These are phyloP conservation scores for Phalera bucephala DNA, from an alignment of 2,888 invertebrate species.

Conservation along the genomic window DNA sequence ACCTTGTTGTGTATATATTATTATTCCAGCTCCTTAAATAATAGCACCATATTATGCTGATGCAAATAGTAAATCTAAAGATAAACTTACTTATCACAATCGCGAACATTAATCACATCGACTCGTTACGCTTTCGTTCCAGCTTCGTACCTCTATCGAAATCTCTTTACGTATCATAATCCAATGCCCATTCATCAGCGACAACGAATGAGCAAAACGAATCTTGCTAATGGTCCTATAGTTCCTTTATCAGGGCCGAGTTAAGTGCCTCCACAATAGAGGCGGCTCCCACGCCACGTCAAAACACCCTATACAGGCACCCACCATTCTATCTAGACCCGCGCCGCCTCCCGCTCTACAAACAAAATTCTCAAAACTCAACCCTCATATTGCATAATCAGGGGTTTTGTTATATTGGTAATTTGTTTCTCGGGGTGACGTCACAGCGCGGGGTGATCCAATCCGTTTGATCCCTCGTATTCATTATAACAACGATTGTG, in stretches of 20 bases:
- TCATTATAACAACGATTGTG: constrained; percentile 71
- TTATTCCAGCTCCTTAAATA: too few relatives aligned
- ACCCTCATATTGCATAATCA: constrained; percentile 13
- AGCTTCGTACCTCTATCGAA: constrained; percentile 43
- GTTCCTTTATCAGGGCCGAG: constrained; percentile 75
- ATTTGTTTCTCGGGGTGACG: constrained; percentile 45
- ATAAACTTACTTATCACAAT: constrained; percentile 21
- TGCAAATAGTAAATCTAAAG: too few relatives aligned
- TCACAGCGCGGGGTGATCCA: constrained; percentile 61
- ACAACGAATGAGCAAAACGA: constrained; percentile 79
- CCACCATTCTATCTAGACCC: constrained; percentile 42
- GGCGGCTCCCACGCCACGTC: constrained; percentile 79
- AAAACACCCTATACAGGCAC: constrained; percentile 69
- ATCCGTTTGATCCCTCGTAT: constrained; percentile 68
- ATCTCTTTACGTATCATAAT: constrained; percentile 73
- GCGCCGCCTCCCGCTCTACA: constrained; percentile 15
- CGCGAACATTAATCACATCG: constrained; percentile 28
- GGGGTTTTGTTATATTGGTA: constrained; percentile 47
- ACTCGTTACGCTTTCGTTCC: constrained; percentile 37
- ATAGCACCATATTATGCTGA: too few relatives aligned
- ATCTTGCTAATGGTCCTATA: constrained; percentile 76
- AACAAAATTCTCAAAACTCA: constrained; percentile 3
- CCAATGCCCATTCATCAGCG: constrained; percentile 74
- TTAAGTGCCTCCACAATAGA: constrained; percentile 78
- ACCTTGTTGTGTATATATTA: too few relatives aligned